phyloP scores from a whole-genome alignment of 2,797 vertebrate species.

The Tangara arthus region DNA sequence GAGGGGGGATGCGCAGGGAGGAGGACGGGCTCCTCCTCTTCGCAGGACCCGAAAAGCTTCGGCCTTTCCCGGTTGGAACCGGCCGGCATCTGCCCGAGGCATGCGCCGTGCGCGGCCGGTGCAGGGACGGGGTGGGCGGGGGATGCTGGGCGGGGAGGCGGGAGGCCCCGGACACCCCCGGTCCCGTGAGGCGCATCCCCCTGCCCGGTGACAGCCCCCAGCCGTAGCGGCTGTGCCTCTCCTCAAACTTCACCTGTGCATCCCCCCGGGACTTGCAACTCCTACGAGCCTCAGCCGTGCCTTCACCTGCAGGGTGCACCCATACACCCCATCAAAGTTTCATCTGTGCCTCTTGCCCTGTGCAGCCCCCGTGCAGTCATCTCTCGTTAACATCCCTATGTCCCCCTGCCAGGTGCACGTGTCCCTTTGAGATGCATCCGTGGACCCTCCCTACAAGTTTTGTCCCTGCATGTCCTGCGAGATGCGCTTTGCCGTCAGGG shows the following conservation, averaged over 20 bases:
- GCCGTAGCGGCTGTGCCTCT: not conserved
- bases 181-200: not conserved
- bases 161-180: not conserved
- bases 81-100: slow-evolving; percentile 48
- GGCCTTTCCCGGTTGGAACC: slow-evolving; percentile 37
- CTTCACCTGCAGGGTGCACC: not conserved
- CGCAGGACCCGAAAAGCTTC: slow-evolving; percentile 15
- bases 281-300: not conserved
- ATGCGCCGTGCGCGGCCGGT: slow-evolving; percentile 48
- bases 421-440: not conserved
- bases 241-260: not conserved
- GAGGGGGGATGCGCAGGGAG: not conserved
- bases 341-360: not conserved
- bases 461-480: not conserved
- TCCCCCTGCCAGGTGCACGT: not conserved
- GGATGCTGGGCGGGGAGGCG: not conserved
- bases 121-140: slow-evolving; percentile 22
- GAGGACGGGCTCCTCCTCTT: not conserved
- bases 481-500: accelerated
- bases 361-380: not conserved
- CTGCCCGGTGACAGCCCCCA: not conserved
- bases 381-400: not conserved
- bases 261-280: not conserved
- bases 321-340: not conserved
- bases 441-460: not conserved